Conservation (phyloP, 2,888 invertebrate species). For the Drosophila imparisetae region DNA sequence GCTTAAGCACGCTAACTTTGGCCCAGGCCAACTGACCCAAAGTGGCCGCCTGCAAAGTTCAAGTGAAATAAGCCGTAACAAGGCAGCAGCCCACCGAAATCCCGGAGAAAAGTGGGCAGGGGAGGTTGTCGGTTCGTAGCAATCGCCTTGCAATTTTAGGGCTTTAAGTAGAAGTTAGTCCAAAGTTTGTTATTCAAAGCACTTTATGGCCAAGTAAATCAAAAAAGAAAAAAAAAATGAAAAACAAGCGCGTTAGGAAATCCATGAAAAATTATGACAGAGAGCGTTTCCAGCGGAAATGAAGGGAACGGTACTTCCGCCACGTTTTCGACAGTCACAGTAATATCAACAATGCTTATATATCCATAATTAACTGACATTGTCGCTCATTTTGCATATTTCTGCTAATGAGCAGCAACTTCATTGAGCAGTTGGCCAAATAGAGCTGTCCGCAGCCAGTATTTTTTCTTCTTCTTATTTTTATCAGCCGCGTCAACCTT, state of each 20-base stretch:
- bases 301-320: constrained; percentile 57
- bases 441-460: constrained; percentile 23
- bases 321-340: constrained; percentile 20
- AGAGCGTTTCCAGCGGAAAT: constrained; percentile 70
- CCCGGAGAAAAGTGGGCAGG: neutral
- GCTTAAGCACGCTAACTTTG: constrained; percentile 73
- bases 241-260: constrained; percentile 22
- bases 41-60: constrained; percentile 58
- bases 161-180: constrained; percentile 65
- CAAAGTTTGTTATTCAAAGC: constrained; percentile 65
- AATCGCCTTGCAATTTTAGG: constrained; percentile 39
- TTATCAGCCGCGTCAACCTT: constrained; percentile 41
- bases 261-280: constrained; percentile 70
- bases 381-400: constrained; percentile 38
- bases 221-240: constrained; percentile 7
- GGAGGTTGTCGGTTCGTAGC: neutral
- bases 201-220: constrained; percentile 55
- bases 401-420: constrained; percentile 51
- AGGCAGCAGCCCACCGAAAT: constrained; percentile 20
- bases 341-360: constrained; percentile 22
- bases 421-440: constrained; percentile 16
- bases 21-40: constrained; percentile 64
- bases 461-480: neutral
- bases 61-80: constrained; percentile 78
- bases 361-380: constrained; percentile 62